Conservation (phyloP, 2,113 vertebrate species). For the Thermophis baileyi region DNA sequence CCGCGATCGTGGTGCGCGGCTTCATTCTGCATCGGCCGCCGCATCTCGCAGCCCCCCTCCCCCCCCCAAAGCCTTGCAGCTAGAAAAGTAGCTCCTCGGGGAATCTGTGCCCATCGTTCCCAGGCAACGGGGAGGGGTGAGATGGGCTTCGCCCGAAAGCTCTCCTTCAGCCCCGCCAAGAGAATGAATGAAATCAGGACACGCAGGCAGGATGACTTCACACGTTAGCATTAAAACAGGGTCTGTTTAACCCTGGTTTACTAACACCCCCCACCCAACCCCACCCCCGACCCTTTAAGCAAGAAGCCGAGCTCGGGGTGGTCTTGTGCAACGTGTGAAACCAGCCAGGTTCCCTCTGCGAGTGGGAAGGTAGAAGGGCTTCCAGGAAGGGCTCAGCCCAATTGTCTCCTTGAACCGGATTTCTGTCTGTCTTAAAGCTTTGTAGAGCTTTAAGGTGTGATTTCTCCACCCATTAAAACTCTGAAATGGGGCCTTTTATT, state of each 20-base stretch:
- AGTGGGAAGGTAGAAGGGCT: background rate
- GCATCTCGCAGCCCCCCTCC: background rate
- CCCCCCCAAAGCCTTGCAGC: background rate
- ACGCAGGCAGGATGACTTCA: background rate
- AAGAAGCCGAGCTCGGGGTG: background rate
- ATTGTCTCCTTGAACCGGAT: background rate
- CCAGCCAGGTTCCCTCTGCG: background rate
- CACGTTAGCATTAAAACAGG: background rate
- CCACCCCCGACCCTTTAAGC: background rate
- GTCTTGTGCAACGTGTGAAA: background rate
- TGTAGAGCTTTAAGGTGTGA: background rate
- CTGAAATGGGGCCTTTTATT: background rate
- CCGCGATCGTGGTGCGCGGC: background rate
- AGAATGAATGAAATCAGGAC: background rate
- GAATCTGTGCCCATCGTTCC: background rate
- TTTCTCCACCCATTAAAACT: background rate
- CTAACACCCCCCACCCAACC: accelerated
- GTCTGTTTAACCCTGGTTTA: background rate
- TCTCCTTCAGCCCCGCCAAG: background rate
- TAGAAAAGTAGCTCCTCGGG: background rate
- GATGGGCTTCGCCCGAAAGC: background rate
- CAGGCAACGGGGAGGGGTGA: background rate
- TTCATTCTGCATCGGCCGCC: background rate
- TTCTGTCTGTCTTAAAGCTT: background rate
- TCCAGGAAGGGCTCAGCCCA: background rate